Evolutionary conservation across 2,113 vertebrate genomes (phyloP), one percentile per base, ranked within the genome.

Genomic region (Ammospiza caudacuta): DNA sequence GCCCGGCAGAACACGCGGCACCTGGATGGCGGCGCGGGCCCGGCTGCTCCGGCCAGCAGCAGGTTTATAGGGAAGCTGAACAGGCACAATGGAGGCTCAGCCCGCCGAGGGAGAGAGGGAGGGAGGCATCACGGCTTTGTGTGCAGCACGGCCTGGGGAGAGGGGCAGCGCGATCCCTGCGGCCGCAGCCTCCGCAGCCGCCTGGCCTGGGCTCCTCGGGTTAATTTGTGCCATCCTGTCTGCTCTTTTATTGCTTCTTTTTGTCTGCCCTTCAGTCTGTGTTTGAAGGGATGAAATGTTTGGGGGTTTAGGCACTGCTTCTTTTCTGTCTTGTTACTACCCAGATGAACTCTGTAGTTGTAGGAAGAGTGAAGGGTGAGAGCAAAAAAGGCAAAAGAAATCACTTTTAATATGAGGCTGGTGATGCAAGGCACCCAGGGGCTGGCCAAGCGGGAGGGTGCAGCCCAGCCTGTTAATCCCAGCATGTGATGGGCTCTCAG

Each of bases 51-150:
- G 19, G 81, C 77, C 51, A 29, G 79, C 66, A 15, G 92, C 93
- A 87, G 93, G 93, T 92, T 84, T 89, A 64, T 20, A 64, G 87
- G 73, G 93, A 55, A 89, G 93, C 94, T 63, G 84, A 87, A 31
- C 84, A 88, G 78, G 94, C 93, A 93, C 86, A 97, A 97, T 94
- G 90, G 95, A 96, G 85, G 87, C 91, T 92, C 76, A 81, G 86
- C 92, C 52, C 7, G 61, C 16, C 0, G 54, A 89, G 88, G 70
- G 58, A 87, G 63, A 62, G 58, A 92, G 83, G 67, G 43, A 84
- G 73, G 66, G 61, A 94, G 78, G 77, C 83, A 83, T 70, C 22
- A 5, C 2, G 10, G 77, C 94, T 93, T 96, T 96, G 95, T 96
- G 88, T 81, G 92, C 59, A 3, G 63, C 1, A 9, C n/a, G 7